Base-by-base conservation (phyloP, 2,888 invertebrate species). In the Scaptomyza reducta region DNA sequence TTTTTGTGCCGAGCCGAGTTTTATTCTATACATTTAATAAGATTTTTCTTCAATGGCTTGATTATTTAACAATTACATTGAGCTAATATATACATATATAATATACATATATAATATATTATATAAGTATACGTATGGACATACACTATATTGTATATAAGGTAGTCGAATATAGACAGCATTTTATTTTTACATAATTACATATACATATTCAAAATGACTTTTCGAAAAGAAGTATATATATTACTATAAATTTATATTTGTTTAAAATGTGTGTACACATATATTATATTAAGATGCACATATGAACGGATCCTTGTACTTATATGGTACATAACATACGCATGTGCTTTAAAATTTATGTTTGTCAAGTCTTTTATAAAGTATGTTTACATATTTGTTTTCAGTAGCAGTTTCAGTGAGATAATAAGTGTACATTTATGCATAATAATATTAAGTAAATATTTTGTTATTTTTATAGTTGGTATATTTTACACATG, bases 241-340 rank as follows among this genome's bases (percentile, higher is more conserved):
- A 3, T 46, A 27, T 49, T 72, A 49, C 41, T 68, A 55, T 64
- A 22, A 55, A 35, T 60, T 53, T 64, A 50, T 77, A 51, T 40
- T 16, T 10, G 40, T 22, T 49, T 49, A 22, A 33, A 49, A 22
- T 49, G 18, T 57, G 31, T 70, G 29, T 70, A 14, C n/a, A 62
- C 57, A 50, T 50, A 54, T 72, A 50, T 57, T 72, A 50, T 57
- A 50, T 66, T 31, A 16, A 22, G 38, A 45, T 60, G 16, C 11
- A 31, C 10, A 40, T 47, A 22, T 40, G 18, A 40, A 45, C 16
- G 31, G 46, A 13, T 33, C 18, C 33, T 27, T 47, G 31, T 29
- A 27, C 33, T 18, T 47, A 25, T 22, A n/a, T 25, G 5, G n/a
- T n/a, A n/a, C n/a, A n/a, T n/a, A n/a, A n/a, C n/a, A 7, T 7